phyloP scores from a whole-genome alignment of 2,888 invertebrate species.

The Spicauda simplicius region DNA sequence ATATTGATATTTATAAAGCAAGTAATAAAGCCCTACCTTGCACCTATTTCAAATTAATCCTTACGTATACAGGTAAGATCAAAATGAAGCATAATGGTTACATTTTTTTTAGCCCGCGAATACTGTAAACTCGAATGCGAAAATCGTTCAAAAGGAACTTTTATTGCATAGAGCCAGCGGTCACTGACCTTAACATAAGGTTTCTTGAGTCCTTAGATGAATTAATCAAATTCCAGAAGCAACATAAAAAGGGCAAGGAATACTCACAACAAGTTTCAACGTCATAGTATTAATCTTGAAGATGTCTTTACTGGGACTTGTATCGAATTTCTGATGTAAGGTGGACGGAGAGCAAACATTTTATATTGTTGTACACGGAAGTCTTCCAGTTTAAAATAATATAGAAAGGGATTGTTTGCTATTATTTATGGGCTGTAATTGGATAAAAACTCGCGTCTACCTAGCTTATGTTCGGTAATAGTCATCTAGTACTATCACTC shows the following conservation, averaged over 20 bases:
- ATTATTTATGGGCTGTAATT: slow-evolving; percentile 33
- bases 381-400: slow-evolving; percentile 46
- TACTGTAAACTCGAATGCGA: too few species aligned
- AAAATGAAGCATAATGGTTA: too few species aligned
- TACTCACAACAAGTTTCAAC: slow-evolving; percentile 63
- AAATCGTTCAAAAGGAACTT: too few species aligned
- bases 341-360: slow-evolving; percentile 50
- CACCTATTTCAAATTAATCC: too few species aligned
- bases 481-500: slow-evolving; percentile 36
- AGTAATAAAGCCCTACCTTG: too few species aligned
- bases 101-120: too few species aligned
- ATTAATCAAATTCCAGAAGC: too few species aligned
- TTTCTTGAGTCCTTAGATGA: too few species aligned
- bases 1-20: too few species aligned
- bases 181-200: too few species aligned
- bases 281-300: slow-evolving; percentile 52
- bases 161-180: too few species aligned
- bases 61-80: too few species aligned
- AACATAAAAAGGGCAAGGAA: background rate
- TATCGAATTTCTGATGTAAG: slow-evolving; percentile 55
- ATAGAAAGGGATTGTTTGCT: slow-evolving; percentile 66
- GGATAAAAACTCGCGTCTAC: slow-evolving; percentile 10
- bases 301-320: slow-evolving; percentile 48
- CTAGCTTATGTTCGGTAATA: slow-evolving; percentile 4
- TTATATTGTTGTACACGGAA: slow-evolving; percentile 75